phyloP scores from a whole-genome alignment of 2,113 vertebrate genomes.

The Castor canadensis region DNA sequence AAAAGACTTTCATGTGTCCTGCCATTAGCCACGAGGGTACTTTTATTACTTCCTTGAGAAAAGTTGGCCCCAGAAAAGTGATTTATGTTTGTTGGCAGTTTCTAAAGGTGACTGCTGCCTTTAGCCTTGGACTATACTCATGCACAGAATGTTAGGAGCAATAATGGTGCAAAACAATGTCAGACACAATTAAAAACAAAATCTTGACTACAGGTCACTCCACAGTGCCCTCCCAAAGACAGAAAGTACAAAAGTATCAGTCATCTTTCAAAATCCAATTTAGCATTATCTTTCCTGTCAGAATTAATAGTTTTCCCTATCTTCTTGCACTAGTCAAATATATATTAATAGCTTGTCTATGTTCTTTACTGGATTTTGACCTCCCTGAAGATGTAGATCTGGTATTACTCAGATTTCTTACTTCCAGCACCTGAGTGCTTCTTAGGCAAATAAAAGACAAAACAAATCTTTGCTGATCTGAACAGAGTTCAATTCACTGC shows the following conservation, averaged over 20 bases:
- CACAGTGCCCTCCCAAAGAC: not conserved
- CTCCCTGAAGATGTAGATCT: not conserved
- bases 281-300: not conserved
- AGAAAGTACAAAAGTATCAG: not conserved
- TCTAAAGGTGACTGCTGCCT: constrained; percentile 39
- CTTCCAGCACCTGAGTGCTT: not conserved
- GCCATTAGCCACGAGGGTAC: constrained; percentile 39
- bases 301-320: not conserved
- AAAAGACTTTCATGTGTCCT: not conserved
- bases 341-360: not conserved
- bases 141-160: not conserved
- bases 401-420: not conserved
- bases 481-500: not conserved
- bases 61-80: constrained; percentile 48
- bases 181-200: not conserved
- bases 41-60: constrained; percentile 73
- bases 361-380: not conserved
- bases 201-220: not conserved
- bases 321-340: not conserved
- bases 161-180: not conserved
- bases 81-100: constrained; percentile 63
- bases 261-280: not conserved
- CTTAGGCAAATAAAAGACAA: not conserved
- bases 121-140: constrained; percentile 41
- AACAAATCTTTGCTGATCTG: not conserved